Conservation (phyloP, 2,113 vertebrate genomes). For the Onychorhynchus coronatus region DNA sequence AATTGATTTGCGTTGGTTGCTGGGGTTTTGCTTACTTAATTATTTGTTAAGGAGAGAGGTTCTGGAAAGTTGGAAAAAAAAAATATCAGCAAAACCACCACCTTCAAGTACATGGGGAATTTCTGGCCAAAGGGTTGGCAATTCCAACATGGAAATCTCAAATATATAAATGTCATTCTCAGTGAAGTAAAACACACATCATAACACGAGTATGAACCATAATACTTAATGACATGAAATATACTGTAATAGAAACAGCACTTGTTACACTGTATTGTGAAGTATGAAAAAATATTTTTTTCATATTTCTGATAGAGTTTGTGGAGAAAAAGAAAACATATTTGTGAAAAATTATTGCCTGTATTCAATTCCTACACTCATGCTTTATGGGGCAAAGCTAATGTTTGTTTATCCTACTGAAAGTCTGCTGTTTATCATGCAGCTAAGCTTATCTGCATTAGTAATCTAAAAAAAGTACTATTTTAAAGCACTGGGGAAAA, state of each 20-base stretch:
- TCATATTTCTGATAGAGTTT: not conserved
- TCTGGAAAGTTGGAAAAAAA: not conserved
- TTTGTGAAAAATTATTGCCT: not conserved
- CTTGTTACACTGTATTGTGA: not conserved
- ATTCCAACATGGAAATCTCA: not conserved
- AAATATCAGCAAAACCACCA: not conserved
- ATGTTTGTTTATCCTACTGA: not conserved
- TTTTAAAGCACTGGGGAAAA: not conserved
- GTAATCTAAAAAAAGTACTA: not conserved
- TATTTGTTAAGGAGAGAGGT: not conserved
- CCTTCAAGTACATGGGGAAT: not conserved
- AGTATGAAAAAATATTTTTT: not conserved
- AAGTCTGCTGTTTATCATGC: not conserved
- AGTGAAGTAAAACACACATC: not conserved
- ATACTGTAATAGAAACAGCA: not conserved
- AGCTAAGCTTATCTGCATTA: not conserved
- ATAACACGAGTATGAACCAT: not conserved
- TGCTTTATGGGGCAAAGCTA: not conserved
- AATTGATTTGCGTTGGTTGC: not conserved
- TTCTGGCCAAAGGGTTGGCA: not conserved
- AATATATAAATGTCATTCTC: not conserved
- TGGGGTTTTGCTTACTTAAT: not conserved
- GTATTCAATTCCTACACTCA: not conserved
- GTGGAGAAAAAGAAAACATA: not conserved
- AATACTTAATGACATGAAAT: not conserved